phyloP scores from a whole-genome alignment of 2,888 invertebrate genomes.

The Acanthacorydalis orientalis region DNA sequence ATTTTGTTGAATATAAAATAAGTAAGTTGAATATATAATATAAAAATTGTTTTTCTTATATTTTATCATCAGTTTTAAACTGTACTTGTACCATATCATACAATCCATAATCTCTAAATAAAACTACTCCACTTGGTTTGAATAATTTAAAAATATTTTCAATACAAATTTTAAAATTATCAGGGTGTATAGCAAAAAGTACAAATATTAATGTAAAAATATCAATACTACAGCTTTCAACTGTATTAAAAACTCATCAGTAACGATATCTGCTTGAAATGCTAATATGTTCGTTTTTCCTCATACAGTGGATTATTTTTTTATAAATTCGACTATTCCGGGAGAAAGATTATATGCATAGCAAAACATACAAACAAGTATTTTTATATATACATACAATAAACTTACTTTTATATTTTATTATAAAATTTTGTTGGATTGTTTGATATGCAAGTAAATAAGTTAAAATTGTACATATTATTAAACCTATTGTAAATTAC shows the following conservation, averaged over 20 bases:
- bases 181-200: slow-evolving; percentile 83
- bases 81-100: slow-evolving; percentile 93
- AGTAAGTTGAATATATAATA: too few relatives aligned
- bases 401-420: too few relatives aligned
- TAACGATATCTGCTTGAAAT: slow-evolving; percentile 75
- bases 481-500: neutral
- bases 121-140: slow-evolving; percentile 58
- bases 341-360: slow-evolving; percentile 89
- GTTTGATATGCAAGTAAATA: neutral
- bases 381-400: too few relatives aligned
- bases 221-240: slow-evolving; percentile 40
- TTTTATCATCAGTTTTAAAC: slow-evolving; percentile 84
- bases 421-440: too few relatives aligned
- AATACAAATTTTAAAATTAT: slow-evolving; percentile 49
- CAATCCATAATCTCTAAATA: slow-evolving; percentile 87
- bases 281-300: slow-evolving; percentile 45
- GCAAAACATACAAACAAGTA: too few relatives aligned
- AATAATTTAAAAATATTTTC: slow-evolving; percentile 47
- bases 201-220: slow-evolving; percentile 87
- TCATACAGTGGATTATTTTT: slow-evolving; percentile 49
- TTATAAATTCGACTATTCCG: slow-evolving; percentile 75
- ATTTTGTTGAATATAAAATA: slow-evolving; percentile 94
- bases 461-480: neutral
- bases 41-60: slow-evolving; percentile 75
- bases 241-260: slow-evolving; percentile 42